Evolutionary conservation across 2,797 vertebrate species (phyloP).

Genomic region (Pogonophryne albipinna): DNA sequence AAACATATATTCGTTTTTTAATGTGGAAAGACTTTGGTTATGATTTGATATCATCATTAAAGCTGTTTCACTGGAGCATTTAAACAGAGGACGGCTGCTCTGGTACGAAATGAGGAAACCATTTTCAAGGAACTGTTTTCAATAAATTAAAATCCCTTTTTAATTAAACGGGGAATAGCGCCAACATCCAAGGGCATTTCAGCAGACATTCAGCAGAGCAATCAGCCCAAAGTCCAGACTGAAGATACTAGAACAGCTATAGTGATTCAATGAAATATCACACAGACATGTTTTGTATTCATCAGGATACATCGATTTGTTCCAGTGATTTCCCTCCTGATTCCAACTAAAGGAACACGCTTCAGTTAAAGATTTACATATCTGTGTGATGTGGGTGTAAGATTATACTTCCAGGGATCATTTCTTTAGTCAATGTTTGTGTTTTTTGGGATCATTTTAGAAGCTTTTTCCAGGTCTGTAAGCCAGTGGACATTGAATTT

Average conservation of each 20-base stretch:
- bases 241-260: no score
- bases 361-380: no score
- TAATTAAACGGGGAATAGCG: neutral
- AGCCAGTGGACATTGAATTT: no score
- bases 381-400: no score
- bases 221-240: neutral
- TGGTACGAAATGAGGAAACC: neutral
- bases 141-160: neutral
- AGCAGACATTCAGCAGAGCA: neutral
- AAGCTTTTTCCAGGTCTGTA: neutral
- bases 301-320: no score
- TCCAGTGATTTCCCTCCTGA: no score
- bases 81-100: no score
- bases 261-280: fast-evolving
- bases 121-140: neutral
- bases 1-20: neutral
- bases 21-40: neutral
- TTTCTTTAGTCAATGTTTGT: neutral
- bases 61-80: neutral
- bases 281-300: neutral
- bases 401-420: no score
- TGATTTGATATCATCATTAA: neutral
- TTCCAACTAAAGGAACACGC: no score
- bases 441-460: neutral
- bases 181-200: neutral